Base-by-base conservation (phyloP, 2,888 invertebrate species). In the Bruchidius siliquastri region DNA sequence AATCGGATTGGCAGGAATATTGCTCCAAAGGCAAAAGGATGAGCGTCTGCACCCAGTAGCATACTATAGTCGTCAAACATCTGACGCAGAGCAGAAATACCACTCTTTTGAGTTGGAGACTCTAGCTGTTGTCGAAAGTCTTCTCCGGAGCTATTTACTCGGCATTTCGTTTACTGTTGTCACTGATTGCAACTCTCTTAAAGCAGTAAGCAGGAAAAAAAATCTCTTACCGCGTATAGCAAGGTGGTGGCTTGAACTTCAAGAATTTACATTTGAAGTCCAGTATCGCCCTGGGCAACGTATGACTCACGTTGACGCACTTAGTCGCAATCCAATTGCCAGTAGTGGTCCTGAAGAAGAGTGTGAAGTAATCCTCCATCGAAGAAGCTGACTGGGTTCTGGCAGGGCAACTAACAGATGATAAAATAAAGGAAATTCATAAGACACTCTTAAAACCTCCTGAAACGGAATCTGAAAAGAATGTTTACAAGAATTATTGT, bases 31-130 rank as follows among this genome's bases (percentile, higher is more conserved):
- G 69, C 75, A 81, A 67, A 21, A 69, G 21, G 80, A 80, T 20
- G 67, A 72, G 0, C 70, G 74, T 8, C 71, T 81, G 72, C 77
- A 81, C 67, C 81, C 81, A 0, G 79, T 83, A 10, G 81, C 81
- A 0, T 86, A 83, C 71, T 82, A 79, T 30, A 84, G 83, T 68
- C 79, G 82, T n/a, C 83, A 82, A 70, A 81, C 84, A 0, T 80
- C 80, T 0, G 76, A 73, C 0, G 77, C 80, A 0, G 86, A 87
- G 76, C 72, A 74, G 21, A 82, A 79, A 49, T 85, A 83, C 67
- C 82, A 82, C 49, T 82, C 82, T 0, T 83, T 82, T 30, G 86
- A 87, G 67, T 73, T 83, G n/a, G 84, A 86, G 72, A 81, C 79
- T 20, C 68, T 86, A n/a, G 85, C 84, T 0, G 81, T 86, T 0